phyloP scores from a whole-genome alignment of 2,797 vertebrate genomes.

The Sibirionetta formosa region DNA sequence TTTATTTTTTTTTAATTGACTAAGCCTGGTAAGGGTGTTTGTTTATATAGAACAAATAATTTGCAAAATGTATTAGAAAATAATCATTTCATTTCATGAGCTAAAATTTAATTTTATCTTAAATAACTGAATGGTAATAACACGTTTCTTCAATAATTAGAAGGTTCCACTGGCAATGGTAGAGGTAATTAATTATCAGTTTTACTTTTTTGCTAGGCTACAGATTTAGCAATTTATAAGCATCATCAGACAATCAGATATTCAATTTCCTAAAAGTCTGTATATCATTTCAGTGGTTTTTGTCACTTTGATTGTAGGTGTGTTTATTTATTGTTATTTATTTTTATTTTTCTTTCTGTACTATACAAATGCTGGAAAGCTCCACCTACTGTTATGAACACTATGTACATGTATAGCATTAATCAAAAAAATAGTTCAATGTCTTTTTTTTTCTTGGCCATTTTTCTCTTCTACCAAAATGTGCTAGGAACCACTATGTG shows the following conservation, averaged over 20 bases:
- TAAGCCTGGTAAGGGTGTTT: neutral
- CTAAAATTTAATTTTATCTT: neutral
- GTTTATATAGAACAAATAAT: neutral
- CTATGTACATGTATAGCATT: neutral
- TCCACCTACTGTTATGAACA: neutral
- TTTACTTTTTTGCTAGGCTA: neutral
- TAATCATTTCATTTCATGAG: neutral
- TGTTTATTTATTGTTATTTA: neutral
- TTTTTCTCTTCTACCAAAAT: neutral
- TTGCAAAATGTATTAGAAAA: neutral
- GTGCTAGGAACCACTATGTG: neutral
- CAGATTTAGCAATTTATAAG: neutral
- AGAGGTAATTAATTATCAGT: neutral
- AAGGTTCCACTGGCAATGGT: neutral
- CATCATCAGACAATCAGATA: neutral
- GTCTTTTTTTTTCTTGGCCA: neutral
- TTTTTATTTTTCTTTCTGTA: neutral
- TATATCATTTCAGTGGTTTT: neutral
- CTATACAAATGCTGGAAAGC: neutral
- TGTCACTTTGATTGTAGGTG: neutral
- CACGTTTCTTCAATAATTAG: neutral
- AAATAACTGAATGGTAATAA: neutral
- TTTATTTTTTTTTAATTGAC: neutral
- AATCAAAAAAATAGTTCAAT: neutral
- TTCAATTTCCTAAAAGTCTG: neutral